Evolutionary conservation across 2,113 vertebrate genomes (phyloP).

Genomic region (Fregetta grallaria): DNA sequence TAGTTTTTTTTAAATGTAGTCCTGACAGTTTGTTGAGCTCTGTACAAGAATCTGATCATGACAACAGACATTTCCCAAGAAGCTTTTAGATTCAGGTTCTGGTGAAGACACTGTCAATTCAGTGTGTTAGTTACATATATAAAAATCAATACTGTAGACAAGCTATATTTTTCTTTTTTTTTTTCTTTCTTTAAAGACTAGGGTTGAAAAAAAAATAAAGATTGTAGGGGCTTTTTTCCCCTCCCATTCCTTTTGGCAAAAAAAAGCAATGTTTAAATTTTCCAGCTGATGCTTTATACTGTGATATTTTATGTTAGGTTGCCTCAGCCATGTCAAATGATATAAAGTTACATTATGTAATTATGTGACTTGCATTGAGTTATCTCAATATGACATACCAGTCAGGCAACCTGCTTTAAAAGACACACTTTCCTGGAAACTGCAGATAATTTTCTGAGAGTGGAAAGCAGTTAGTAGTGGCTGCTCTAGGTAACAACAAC

Average conservation of each 20-base stretch:
- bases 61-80: neutral
- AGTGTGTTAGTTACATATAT: neutral
- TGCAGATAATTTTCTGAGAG: conserved; percentile 42
- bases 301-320: conserved; percentile 64
- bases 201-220: conserved; percentile 33
- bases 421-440: conserved; percentile 13
- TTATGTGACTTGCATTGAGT: conserved; percentile 49
- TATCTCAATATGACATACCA: conserved; percentile 48
- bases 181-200: neutral
- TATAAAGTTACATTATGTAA: conserved; percentile 55
- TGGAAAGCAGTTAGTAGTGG: conserved; percentile 3
- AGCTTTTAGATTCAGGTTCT: neutral
- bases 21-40: neutral
- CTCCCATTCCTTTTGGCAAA: neutral
- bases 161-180: neutral
- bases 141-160: neutral
- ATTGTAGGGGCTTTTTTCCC: neutral
- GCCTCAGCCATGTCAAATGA: conserved; percentile 63
- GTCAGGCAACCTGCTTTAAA: conserved; percentile 23
- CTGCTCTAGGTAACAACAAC: neutral
- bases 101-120: neutral
- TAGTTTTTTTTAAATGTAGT: neutral
- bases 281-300: conserved; percentile 56
- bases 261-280: conserved; percentile 64
- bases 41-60: neutral